Percentiles rank a stretch among this genome's conserved stretches.
Evolutionary conservation across 1,140 invertebrate genomes (phyloP).

Genomic region (Megalonaias nervosa): DNA sequence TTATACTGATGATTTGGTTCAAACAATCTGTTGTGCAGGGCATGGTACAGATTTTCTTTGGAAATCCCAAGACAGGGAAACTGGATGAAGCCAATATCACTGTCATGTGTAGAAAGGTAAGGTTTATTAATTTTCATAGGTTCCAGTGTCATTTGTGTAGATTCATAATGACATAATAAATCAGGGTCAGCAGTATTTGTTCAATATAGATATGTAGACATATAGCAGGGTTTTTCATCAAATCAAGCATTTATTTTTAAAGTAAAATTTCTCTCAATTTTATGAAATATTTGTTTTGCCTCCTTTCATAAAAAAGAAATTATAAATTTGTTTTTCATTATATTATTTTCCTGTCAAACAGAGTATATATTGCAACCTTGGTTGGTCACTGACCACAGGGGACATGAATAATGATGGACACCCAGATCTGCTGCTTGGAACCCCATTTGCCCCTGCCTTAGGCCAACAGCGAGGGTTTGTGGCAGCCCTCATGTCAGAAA

Average conservation of each 20-base stretch:
- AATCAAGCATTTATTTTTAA: too few relatives aligned
- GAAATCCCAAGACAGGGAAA: conserved; percentile 9
- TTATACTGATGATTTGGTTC: too few relatives aligned
- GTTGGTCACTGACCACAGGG: conserved; percentile 44
- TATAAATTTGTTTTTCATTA: too few relatives aligned
- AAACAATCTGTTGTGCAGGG: conserved; percentile 11
- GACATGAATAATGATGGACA: conserved; percentile 56
- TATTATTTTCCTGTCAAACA: conserved; percentile 28
- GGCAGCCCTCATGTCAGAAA: conserved; percentile 38
- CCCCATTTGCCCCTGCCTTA: conserved; percentile 51
- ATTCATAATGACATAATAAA: too few relatives aligned
- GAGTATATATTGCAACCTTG: conserved; percentile 59
- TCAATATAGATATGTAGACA: too few relatives aligned
- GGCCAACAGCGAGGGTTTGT: conserved; percentile 57
- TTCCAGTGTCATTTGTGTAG: too few relatives aligned
- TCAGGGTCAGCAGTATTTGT: too few relatives aligned
- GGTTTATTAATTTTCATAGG: too few relatives aligned
- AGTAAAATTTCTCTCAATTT: background rate
- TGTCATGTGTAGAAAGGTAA: conserved; percentile 23
- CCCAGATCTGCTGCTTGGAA: conserved; percentile 56
- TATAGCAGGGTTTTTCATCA: too few relatives aligned
- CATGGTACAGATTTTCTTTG: conserved; percentile 26
- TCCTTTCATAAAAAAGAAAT: too few relatives aligned
- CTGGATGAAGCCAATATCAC: conserved; percentile 37
- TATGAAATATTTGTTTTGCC: background rate